Base-by-base conservation (phyloP, 92 coral and sea anemone species). In the Pocillopora grandis region DNA sequence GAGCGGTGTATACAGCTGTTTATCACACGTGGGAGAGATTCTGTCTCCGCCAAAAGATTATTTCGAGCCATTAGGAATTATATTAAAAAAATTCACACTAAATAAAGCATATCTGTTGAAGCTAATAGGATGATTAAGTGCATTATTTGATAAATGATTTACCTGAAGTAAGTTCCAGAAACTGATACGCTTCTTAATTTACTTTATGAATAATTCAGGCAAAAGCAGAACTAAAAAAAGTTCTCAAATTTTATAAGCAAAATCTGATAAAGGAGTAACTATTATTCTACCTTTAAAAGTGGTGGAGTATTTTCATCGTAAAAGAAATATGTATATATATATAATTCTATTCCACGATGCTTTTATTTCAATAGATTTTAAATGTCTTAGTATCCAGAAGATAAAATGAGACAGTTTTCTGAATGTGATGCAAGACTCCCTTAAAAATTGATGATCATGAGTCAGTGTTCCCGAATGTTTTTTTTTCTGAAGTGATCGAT, bases 1-100 rank as follows among this genome's bases (percentile, higher is more conserved):
- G 69, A 71, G 48, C 62, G 48, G 55, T 62, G 73, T 19, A 55
- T 61, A 48, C 86, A 83, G 80, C 86, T 83, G 86, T 83, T 75
- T 83, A 37, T 72, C 16, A 17, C 80, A 83, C 86, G 86, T 83
- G 86, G 86, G 71, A 37, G 36, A 63, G 64, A 83, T 12, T 83
- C 36, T 16, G 58, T 37, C 59, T 56, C 42, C 70, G 37, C 85
- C 68, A 71, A 79, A 83, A 83, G 48, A 67, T 48, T 18, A 12
- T 2, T 57, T 81, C 69, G 19, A 17, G 63, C 19, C 61, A 62
- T n/a, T 13, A 59, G 23, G 69, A 72, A 21, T 80, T 68, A 55
- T 2, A 17, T 62, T 61, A 49, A 37, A 14, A 59, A 61, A 35
- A 14, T 17, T 13, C 35, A 16, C 20, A 70, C 31, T 14, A 27